Base-by-base conservation (phyloP, 2,797 vertebrate genomes). In the Muraenolepis orangiensis region DNA sequence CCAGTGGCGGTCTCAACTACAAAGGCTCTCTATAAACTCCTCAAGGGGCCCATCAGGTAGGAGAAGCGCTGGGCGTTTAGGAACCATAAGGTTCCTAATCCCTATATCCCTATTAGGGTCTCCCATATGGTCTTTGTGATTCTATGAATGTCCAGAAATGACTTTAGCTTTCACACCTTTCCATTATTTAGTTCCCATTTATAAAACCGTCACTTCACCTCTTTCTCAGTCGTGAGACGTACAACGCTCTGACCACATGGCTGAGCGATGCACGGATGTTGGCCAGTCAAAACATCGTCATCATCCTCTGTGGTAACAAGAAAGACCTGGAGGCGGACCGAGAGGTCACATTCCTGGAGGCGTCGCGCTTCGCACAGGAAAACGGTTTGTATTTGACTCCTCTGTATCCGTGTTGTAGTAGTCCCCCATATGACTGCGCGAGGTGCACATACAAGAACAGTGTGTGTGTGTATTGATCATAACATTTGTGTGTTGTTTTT, bases 221-320 rank as follows among this genome's bases (percentile, higher is more conserved):
- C 31, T 72, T 28, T 79, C 80, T 72, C 79, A 98, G 96, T 86
- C 95, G 96, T 57, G 96, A 98, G 90, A 98, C 96, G 0, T 98
- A 98, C 89, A 98, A 98, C 0, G 95, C 96, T 3, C 88, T 98
- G 86, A 96, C 96, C 70, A 96, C 96, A 51, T 98, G 96, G 96
- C 79, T 98, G 75, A 97, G 96, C 0, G 96, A 98, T 1, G 96
- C 96, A 64, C 92, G 96, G 80, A 98, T 96, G 51, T 86, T 98
- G 81, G 96, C 96, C 71, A 98, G 96, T 86, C 96, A 96, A 84
- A 98, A 97, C 86, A 98, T 98, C 0, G 95, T 97, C 86, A 96
- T 98, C 78, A 97, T 98, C 81, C 91, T 98, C 40, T 98, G 96
- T 40, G 96, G 96, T 30, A 98, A 98, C 89, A 98, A 98, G 90